Percentiles rank a stretch among this genome's conserved stretches.
Conservation (phyloP, 2,113 vertebrate genomes). For the Lepisosteus oculatus region DNA sequence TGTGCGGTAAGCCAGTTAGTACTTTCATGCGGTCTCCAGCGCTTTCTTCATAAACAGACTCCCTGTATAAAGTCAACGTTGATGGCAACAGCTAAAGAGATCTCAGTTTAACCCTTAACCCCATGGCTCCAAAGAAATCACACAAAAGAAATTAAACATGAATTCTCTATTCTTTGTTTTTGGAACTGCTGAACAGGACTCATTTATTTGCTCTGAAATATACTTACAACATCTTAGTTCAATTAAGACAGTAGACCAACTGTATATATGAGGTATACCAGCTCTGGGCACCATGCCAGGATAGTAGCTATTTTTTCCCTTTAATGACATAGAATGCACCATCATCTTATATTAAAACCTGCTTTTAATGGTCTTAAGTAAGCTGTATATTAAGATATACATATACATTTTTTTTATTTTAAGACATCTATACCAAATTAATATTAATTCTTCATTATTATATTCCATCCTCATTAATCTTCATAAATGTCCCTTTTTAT, state of each 20-base stretch:
- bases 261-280: constrained; percentile 22
- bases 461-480: no score
- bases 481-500: no score
- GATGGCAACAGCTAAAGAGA: not conserved
- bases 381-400: no score
- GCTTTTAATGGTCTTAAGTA: no score
- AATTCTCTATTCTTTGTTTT: not conserved
- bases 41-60: constrained; percentile 42
- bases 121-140: not conserved
- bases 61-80: not conserved
- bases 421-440: no score
- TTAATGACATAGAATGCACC: constrained; percentile 32
- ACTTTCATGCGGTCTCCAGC: constrained; percentile 79
- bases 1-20: constrained; percentile 78
- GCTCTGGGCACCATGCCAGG: constrained; percentile 42
- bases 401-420: no score
- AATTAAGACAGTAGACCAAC: constrained; percentile 35
- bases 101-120: not conserved
- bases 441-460: no score
- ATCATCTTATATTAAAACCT: constrained; percentile 5
- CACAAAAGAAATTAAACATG: not conserved
- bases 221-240: constrained; percentile 40
- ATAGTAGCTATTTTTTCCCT: constrained; percentile 37
- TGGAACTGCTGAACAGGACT: not conserved
- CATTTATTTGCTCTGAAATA: constrained; percentile 47